Conservation (phyloP, 2,797 vertebrate species). For the Platalea minor region DNA sequence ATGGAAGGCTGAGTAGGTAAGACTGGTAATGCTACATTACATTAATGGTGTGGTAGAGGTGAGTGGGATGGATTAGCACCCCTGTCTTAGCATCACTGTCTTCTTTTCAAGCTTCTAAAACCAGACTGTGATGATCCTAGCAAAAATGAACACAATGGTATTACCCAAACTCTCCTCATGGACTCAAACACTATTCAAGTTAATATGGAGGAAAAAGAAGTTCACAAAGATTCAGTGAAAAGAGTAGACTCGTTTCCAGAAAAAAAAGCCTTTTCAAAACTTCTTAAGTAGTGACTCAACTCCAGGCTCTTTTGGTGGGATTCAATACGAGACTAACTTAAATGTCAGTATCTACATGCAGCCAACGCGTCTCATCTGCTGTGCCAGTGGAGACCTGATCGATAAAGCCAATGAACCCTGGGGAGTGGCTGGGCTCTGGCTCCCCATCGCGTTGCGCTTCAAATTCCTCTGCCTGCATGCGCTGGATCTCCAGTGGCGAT, state of each 20-base stretch:
- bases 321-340: not conserved
- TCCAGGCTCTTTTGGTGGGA: not conserved
- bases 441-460: not conserved
- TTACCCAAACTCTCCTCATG: not conserved
- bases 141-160: not conserved
- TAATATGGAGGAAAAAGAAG: not conserved
- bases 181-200: not conserved
- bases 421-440: not conserved
- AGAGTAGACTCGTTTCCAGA: not conserved
- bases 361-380: not conserved
- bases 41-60: not conserved
- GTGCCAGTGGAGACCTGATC: not conserved
- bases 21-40: fast-evolving
- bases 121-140: not conserved
- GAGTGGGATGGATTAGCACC: not conserved
- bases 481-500: not conserved
- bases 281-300: not conserved
- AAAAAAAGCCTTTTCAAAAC: not conserved
- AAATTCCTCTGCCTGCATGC: not conserved
- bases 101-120: not conserved
- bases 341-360: not conserved
- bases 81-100: not conserved
- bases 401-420: not conserved
- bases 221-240: not conserved
- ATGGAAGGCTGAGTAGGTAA: not conserved